phyloP scores from a whole-genome alignment of 2,797 vertebrate species.

The Tadarida brasiliensis region DNA sequence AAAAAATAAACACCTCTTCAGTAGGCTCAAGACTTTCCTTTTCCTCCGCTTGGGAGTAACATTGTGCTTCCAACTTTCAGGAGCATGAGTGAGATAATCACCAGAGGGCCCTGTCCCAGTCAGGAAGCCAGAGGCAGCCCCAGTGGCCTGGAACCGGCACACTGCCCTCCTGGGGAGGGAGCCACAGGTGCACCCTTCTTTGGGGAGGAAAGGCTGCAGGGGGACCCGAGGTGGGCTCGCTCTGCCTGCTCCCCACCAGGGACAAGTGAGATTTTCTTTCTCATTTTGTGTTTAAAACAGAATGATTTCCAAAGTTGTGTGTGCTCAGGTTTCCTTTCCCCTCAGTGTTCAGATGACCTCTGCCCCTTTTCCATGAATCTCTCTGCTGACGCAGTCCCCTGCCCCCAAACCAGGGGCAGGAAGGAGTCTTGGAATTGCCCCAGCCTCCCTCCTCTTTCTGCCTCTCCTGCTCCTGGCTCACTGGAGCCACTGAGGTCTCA shows the following conservation, averaged over 20 bases:
- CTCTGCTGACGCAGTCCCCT: background rate
- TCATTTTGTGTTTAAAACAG: constrained; percentile 20
- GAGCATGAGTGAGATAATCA: background rate
- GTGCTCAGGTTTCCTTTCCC: constrained; percentile 3
- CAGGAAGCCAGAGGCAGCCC: background rate
- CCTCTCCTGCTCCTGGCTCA: background rate
- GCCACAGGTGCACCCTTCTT: background rate
- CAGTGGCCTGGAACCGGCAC: background rate
- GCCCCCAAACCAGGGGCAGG: background rate
- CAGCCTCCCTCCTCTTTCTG: background rate
- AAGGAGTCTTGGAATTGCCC: background rate
- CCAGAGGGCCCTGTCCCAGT: background rate
- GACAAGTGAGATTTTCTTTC: background rate
- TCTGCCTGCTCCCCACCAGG: background rate
- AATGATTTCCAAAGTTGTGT: constrained; percentile 47
- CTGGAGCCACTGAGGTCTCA: background rate
- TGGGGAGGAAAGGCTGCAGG: background rate
- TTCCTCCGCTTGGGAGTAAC: constrained; percentile 76
- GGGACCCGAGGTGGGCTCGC: background rate
- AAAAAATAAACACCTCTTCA: constrained; percentile 84
- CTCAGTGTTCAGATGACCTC: background rate
- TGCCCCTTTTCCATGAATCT: background rate
- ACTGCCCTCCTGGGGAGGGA: background rate
- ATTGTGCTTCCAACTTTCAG: constrained; percentile 88
- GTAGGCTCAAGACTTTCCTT: constrained; percentile 72